phyloP scores from a whole-genome alignment of 1,140 invertebrate genomes.

The Bacillus rossius region DNA sequence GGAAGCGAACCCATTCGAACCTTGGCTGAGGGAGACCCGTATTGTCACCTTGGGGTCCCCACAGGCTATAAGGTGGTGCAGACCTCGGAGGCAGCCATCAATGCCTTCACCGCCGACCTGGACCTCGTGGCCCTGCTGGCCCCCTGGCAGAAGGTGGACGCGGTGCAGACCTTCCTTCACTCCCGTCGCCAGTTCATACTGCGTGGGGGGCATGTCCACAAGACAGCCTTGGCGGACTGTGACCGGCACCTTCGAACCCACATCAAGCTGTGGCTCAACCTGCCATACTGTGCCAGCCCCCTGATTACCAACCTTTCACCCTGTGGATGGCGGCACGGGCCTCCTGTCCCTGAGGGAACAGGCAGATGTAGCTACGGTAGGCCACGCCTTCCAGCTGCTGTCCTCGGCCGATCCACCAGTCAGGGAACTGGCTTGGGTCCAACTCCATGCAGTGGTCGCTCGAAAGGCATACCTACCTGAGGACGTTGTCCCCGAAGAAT shows the following conservation, averaged over 20 bases:
- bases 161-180: slow-evolving; percentile 28
- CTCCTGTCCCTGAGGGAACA: too few relatives aligned
- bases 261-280: slow-evolving; percentile 28
- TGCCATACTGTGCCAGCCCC: slow-evolving; percentile 29
- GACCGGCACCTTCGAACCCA: slow-evolving; percentile 24
- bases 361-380: too few relatives aligned
- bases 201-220: slow-evolving; percentile 22
- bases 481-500: too few relatives aligned
- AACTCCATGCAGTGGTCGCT: too few relatives aligned
- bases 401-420: neutral
- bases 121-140: too few relatives aligned
- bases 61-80: slow-evolving; percentile 25
- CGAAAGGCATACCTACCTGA: too few relatives aligned
- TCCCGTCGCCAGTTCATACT: slow-evolving; percentile 32
- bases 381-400: too few relatives aligned
- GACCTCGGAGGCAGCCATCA: slow-evolving; percentile 23
- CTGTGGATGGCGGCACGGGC: neutral
- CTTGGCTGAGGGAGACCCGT: slow-evolving; percentile 20
- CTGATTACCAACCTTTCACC: slow-evolving; percentile 24
- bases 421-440: too few relatives aligned
- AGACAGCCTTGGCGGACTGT: slow-evolving; percentile 14
- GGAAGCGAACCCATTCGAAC: neutral
- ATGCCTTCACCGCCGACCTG: slow-evolving; percentile 9
- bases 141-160: too few relatives aligned
- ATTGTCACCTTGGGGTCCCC: slow-evolving; percentile 29